phyloP scores from a whole-genome alignment of 2,888 invertebrate species.

The Leucozona laternaria region DNA sequence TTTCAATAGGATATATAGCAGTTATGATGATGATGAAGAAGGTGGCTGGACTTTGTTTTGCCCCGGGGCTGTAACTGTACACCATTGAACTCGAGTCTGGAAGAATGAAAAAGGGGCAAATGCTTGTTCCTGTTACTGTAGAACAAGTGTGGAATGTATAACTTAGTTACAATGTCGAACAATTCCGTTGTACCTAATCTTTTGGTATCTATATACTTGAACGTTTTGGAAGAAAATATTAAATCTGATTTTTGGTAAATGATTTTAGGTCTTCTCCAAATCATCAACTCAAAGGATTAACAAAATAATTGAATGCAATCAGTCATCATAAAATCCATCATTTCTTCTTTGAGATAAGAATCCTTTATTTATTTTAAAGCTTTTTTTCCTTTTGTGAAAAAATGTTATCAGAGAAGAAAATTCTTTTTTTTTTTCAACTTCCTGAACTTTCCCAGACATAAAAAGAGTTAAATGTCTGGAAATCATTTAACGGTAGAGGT shows the following conservation, averaged over 20 bases:
- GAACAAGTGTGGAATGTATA: constrained; percentile 64
- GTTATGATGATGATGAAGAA: constrained; percentile 52
- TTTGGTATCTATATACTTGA: background rate
- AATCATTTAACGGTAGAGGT: no score
- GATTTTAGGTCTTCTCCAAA: no score
- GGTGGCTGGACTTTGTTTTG: constrained; percentile 61
- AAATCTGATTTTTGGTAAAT: background rate
- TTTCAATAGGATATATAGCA: constrained; percentile 46
- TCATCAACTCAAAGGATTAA: no score
- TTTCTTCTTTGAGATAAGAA: no score
- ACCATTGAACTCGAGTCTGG: constrained; percentile 41
- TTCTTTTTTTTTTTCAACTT: no score
- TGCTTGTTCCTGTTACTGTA: constrained; percentile 33
- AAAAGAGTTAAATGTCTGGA: no score
- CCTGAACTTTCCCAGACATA: no score
- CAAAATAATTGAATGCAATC: no score
- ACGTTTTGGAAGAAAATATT: background rate
- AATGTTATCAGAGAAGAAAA: no score
- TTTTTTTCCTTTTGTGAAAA: no score
- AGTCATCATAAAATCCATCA: no score
- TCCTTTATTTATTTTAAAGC: no score
- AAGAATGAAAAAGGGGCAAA: constrained; percentile 1
- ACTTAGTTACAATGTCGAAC: constrained; percentile 29
- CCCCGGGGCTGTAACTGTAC: constrained; percentile 70
- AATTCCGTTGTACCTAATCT: background rate